Base-by-base conservation (phyloP, 2,888 invertebrate genomes). In the Galerucella calmariensis region DNA sequence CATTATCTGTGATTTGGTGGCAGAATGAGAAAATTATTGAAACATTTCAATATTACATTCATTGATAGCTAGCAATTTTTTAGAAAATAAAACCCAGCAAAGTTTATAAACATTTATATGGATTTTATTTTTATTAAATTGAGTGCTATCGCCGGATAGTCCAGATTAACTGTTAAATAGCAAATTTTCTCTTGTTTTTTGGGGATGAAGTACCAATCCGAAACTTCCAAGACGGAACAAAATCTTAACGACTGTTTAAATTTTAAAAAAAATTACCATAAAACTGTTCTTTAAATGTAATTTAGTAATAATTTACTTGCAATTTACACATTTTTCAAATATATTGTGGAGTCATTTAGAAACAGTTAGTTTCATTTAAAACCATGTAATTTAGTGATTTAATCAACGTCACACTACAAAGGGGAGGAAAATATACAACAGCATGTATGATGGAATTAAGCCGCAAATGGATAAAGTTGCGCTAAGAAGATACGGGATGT, bases 101-200 rank as follows among this genome's bases (percentile, higher is more conserved):
- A 27, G 8, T 16, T 35, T 10, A n/a, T 61, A 35, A 8, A 41
- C 8, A 10, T 24, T 24, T 61, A 61, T n/a, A 35, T 61, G 61
- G 35, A 61, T 67, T 67, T 67, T 67, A 14, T 58, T 66, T 56
- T 20, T 20, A 67, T 66, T 59, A 67, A 67, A 72, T 24, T 48
- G 72, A 41, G 27, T 59, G 16, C 46, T 46, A 27, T 69, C 51
- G 27, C 41, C 59, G 48, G 66, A 66, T 58, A 48, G 24, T 51
- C 35, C 16, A 51, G 63, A 56, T 63, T 70, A 67, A 72, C 66
- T 72, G 72, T 71, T 65, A 71, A 65, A 11, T 65, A 61, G 65
- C 66, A 66, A 72, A 72, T 58, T 67, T 66, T 59, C 58, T 72
- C 59, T 72, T 72, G 72, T 72, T 72, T 65, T 72, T 67, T 72